A percentile compares a stretch with the other conserved stretches of the same genome.
phyloP scores from a whole-genome alignment of 2,797 vertebrate species.

The Argyrosomus regius region DNA sequence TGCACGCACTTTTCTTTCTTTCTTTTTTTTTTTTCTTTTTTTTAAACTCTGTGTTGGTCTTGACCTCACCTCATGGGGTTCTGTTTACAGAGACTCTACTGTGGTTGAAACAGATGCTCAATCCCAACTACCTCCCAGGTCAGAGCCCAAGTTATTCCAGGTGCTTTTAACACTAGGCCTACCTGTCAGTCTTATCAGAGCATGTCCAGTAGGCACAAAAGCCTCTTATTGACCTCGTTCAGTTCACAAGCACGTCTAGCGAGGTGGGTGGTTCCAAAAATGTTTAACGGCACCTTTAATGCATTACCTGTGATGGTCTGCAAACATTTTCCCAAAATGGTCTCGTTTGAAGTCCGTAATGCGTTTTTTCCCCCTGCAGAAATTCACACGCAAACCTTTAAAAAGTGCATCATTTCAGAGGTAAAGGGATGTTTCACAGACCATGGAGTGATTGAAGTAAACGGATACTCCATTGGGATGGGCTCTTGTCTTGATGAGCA shows the following conservation, averaged over 20 bases:
- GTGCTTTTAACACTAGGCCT: constrained; percentile 58
- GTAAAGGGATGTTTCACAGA: constrained; percentile 50
- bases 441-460: constrained; percentile 61
- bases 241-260: constrained; percentile 51
- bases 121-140: constrained; percentile 37
- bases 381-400: constrained; percentile 41
- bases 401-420: constrained; percentile 47
- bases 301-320: constrained; percentile 68
- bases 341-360: constrained; percentile 58
- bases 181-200: constrained; percentile 64
- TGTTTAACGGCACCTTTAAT: constrained; percentile 60
- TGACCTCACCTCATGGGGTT: constrained; percentile 50
- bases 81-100: constrained; percentile 64
- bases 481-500: constrained; percentile 64
- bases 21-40: constrained; percentile 1
- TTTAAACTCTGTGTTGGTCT: constrained; percentile 42
- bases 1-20: constrained; percentile 24
- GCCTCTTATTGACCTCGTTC: constrained; percentile 47
- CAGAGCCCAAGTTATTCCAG: constrained; percentile 57
- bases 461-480: constrained; percentile 54
- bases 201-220: constrained; percentile 56
- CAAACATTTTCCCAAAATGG: constrained; percentile 68
- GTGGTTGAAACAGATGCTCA: constrained; percentile 61
- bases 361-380: constrained; percentile 32
- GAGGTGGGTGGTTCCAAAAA: constrained; percentile 63